Percentiles rank a stretch among this genome's conserved stretches.
phyloP scores from a whole-genome alignment of 2,888 invertebrate genomes.

The Sarcophaga carnaria region DNA sequence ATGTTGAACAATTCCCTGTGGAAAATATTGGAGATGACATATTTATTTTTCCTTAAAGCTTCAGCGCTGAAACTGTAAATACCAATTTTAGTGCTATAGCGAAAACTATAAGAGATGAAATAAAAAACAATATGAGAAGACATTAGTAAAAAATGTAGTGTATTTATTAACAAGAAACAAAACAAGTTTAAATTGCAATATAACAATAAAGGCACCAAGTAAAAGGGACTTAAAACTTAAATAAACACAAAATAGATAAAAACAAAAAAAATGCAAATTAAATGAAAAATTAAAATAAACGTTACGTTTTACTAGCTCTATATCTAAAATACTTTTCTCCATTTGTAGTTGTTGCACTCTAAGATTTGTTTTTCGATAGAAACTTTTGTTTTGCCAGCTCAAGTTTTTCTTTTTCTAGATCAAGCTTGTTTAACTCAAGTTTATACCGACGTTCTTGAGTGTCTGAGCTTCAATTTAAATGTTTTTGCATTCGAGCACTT shows the following conservation, averaged over 20 bases:
- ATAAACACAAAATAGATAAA: no score
- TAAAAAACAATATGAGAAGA: conserved; percentile 13
- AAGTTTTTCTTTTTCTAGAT: not conserved
- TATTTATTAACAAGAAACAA: not conserved
- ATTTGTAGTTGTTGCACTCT: not conserved
- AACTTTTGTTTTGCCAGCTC: not conserved
- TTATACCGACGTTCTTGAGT: not conserved
- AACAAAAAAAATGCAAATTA: not conserved
- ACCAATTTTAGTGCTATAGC: conserved; percentile 1
- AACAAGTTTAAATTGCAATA: no score
- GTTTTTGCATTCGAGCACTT: not conserved
- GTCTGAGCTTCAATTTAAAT: no score
- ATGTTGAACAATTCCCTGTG: not conserved
- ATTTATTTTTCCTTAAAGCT: not conserved
- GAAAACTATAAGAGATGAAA: conserved; percentile 14
- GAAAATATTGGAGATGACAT: not conserved
- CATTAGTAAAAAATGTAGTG: not conserved
- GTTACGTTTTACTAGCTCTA: not conserved
- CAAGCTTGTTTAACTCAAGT: not conserved
- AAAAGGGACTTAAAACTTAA: no score
- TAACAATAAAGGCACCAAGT: no score
- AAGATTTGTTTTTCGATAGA: not conserved
- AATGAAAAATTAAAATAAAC: not conserved
- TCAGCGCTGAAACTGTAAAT: not conserved
- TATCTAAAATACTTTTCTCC: not conserved